Conservation (phyloP, 2,113 vertebrate genomes). For the Anolis carolinensis region DNA sequence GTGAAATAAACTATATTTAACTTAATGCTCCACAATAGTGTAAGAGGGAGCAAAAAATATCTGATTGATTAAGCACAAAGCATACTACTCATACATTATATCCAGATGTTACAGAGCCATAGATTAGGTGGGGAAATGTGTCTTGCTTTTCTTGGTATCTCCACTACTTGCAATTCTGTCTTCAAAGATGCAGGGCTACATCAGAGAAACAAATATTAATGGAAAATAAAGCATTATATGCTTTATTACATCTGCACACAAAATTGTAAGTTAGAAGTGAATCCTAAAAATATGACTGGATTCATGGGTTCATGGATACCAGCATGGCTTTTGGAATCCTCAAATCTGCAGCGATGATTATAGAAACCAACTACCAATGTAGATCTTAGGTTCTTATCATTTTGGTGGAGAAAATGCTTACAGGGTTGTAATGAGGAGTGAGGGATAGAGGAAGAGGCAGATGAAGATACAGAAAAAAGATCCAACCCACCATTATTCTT, state of each 20-base stretch:
- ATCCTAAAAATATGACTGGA: background rate
- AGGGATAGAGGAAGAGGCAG: background rate
- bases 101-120: background rate
- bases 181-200: background rate
- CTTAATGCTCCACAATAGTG: background rate
- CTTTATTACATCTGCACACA: background rate
- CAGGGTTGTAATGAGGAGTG: background rate
- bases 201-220: background rate
- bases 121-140: background rate
- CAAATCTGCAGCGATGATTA: background rate
- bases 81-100: background rate
- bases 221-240: background rate
- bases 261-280: background rate
- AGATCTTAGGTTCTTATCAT: background rate
- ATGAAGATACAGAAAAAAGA: background rate
- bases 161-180: background rate
- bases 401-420: background rate
- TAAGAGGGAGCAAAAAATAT: background rate
- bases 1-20: background rate
- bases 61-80: background rate
- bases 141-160: background rate
- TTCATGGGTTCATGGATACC: background rate
- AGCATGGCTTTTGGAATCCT: background rate
- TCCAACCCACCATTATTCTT: background rate
- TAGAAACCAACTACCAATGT: background rate